Evolutionary conservation across 30 jellyfish, hydroid and myxozoan species (phyloP).

Genomic region (Hydractinia echinata): DNA sequence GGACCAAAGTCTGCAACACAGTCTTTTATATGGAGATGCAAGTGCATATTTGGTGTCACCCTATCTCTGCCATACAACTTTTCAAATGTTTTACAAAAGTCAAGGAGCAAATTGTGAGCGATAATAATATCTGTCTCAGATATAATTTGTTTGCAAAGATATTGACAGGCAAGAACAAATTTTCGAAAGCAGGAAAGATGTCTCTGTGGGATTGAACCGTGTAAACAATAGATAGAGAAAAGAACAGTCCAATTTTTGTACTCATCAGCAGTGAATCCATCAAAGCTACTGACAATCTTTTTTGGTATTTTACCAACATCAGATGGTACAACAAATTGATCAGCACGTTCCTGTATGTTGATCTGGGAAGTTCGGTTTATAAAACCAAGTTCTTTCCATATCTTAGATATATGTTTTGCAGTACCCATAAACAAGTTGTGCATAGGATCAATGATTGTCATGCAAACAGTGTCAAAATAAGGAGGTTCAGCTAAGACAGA

Average conservation of each 20-base stretch:
- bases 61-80: not conserved
- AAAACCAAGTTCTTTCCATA: constrained; percentile 11
- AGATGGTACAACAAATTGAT: constrained; percentile 10
- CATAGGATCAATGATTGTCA: too few species aligned
- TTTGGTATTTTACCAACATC: constrained; percentile 15
- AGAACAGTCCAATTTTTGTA: constrained; percentile 14
- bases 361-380: not conserved
- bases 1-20: constrained; percentile 8
- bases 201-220: not conserved
- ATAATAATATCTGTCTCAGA: not conserved
- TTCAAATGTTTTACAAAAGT: not conserved
- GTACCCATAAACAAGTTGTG: not conserved
- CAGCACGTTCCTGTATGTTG: not conserved
- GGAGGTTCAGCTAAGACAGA: too few species aligned
- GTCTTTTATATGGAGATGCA: constrained; percentile 2
- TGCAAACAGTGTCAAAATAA: too few species aligned
- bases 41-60: constrained; percentile 12
- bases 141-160: not conserved
- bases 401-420: not conserved
- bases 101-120: constrained; percentile 6
- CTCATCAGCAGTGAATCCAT: constrained; percentile 3
- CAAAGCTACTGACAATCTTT: constrained; percentile 1
- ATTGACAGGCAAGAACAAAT: constrained; percentile 11
- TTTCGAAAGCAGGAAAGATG: not conserved
- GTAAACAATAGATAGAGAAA: not conserved